A percentile compares a stretch with the other conserved stretches of the same genome.
These are phyloP conservation scores for Caenorhabditis remanei DNA, from an alignment of 1,140 invertebrate genomes.

Conservation along the genomic window DNA sequence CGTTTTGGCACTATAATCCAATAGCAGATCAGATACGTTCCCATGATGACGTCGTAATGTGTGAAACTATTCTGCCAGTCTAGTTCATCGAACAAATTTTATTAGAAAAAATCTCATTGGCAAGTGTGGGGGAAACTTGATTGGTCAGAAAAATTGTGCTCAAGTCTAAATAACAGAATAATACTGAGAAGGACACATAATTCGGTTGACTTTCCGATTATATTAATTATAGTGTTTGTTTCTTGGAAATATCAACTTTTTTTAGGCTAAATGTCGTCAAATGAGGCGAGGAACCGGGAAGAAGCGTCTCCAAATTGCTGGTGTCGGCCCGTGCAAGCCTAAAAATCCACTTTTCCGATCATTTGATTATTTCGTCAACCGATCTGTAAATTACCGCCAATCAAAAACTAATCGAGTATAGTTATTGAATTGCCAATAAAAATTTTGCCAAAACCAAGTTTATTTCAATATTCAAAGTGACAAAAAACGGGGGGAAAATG, in stretches of 20 bases:
- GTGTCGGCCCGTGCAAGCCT: constrained; percentile 41
- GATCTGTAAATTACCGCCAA: constrained; percentile 31
- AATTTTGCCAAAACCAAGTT: constrained; percentile 1
- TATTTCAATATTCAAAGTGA: constrained; percentile 1
- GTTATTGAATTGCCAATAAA: constrained; percentile 24
- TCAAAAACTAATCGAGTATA: constrained; percentile 34
- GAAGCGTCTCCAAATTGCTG: constrained; percentile 42
- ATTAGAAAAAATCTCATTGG: neutral
- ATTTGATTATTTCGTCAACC: constrained; percentile 48
- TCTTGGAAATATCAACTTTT: neutral
- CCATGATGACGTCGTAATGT: neutral
- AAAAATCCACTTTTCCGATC: constrained; percentile 51
- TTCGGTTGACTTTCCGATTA: neutral
- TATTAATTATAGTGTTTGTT: neutral
- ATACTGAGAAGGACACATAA: neutral
- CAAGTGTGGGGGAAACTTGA: neutral
- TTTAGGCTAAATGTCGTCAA: constrained; percentile 40
- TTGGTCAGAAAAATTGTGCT: constrained; percentile 4
- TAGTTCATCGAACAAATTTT: constrained; percentile 29
- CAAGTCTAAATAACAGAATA: neutral
- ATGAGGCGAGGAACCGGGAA: constrained; percentile 37
- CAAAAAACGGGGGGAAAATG: neutral
- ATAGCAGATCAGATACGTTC: neutral
- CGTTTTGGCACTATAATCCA: neutral
- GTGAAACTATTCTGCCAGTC: constrained; percentile 1